These are phyloP conservation scores for Piaya cayana DNA, from an alignment of 2,113 vertebrate genomes.

Conservation along the genomic window DNA sequence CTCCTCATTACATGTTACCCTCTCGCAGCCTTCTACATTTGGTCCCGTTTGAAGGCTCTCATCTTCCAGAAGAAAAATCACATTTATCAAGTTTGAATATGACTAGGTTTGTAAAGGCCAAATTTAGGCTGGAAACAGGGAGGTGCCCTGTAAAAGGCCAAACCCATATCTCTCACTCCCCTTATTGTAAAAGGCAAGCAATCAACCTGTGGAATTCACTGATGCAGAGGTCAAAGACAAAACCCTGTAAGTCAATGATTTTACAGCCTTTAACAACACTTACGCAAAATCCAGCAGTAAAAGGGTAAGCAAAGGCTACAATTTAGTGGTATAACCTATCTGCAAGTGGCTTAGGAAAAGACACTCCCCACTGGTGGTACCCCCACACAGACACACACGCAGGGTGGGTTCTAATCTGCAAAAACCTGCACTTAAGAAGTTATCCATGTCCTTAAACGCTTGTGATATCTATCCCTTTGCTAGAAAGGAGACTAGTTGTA, in stretches of 20 bases:
- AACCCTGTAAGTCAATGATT: background rate
- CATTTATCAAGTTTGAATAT: background rate
- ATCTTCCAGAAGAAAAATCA: background rate
- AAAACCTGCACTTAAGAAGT: background rate
- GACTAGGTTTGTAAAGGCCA: background rate
- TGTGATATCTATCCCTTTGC: background rate
- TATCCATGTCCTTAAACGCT: background rate
- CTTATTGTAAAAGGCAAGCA: constrained; percentile 17
- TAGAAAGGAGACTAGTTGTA: background rate
- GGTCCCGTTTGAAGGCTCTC: background rate
- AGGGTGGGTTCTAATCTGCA: background rate
- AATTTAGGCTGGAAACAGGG: constrained; percentile 1
- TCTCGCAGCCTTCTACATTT: background rate
- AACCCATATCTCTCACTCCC: background rate
- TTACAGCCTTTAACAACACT: background rate
- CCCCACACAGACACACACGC: fast-evolving
- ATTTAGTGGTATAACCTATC: background rate
- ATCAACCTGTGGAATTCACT: constrained; percentile 5
- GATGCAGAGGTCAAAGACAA: constrained; percentile 30
- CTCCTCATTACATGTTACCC: background rate
- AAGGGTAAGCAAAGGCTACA: background rate
- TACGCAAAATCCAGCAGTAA: background rate
- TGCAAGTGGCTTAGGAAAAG: background rate
- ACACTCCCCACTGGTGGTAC: background rate
- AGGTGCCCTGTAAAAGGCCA: background rate